A percentile compares a stretch with the other conserved stretches of the same genome.
Evolutionary conservation across 2,888 invertebrate genomes (phyloP).

Genomic region (Nomada ruficornis): DNA sequence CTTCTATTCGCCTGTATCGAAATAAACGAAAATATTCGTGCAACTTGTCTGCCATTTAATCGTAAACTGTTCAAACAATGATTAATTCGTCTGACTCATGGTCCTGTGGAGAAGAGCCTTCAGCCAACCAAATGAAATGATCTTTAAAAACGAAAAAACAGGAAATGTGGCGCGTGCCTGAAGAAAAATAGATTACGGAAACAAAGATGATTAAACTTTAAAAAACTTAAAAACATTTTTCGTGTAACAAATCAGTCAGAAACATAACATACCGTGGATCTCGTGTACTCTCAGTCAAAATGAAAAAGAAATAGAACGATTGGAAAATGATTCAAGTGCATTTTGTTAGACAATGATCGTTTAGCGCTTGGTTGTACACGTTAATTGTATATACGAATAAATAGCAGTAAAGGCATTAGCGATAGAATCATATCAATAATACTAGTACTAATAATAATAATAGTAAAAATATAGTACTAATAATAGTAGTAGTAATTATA

Average conservation of each 20-base stretch:
- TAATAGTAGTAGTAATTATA: slow-evolving; percentile 5
- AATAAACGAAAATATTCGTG: too few species aligned
- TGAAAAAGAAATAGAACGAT: neutral
- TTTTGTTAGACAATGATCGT: slow-evolving; percentile 23
- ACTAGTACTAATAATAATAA: slow-evolving; percentile 29
- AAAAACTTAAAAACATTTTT: neutral
- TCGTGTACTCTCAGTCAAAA: slow-evolving; percentile 6
- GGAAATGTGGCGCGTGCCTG: neutral
- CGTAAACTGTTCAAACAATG: neutral
- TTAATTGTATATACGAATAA: slow-evolving; percentile 23
- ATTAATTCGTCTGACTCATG: neutral
- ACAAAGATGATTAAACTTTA: neutral
- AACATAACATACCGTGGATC: slow-evolving; percentile 17
- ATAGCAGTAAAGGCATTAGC: slow-evolving; percentile 43
- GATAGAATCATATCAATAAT: slow-evolving; percentile 52
- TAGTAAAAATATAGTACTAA: slow-evolving; percentile 48
- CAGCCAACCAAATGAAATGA: slow-evolving; percentile 12
- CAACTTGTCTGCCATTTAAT: neutral
- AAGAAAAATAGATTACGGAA: slow-evolving; percentile 4
- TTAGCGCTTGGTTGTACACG: slow-evolving; percentile 28
- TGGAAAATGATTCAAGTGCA: neutral
- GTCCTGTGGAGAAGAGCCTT: slow-evolving; percentile 28
- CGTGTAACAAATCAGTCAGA: slow-evolving; percentile 13
- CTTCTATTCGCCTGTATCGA: too few species aligned
- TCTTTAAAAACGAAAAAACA: neutral